phyloP scores from a whole-genome alignment of 1,140 invertebrate genomes.

The Dendroctonus ponderosae region DNA sequence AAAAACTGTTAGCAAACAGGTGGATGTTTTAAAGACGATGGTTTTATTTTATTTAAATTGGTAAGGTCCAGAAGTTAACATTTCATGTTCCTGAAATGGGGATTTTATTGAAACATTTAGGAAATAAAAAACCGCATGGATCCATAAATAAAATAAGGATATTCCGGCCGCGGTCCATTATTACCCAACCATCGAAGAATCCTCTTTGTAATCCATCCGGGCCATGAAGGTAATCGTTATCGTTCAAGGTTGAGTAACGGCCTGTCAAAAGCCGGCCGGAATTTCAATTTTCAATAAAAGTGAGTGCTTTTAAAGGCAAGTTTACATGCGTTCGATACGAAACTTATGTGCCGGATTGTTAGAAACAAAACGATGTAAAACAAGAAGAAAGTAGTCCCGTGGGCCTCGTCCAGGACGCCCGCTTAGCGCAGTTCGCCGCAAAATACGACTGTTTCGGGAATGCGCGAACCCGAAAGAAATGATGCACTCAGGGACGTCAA shows the following conservation, averaged over 20 bases:
- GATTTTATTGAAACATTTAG: too few species aligned
- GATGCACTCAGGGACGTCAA: constrained; percentile 52
- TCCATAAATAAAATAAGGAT: too few species aligned
- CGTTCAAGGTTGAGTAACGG: constrained; percentile 48
- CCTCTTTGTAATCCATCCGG: constrained; percentile 16
- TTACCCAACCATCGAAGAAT: background rate
- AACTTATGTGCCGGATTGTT: constrained; percentile 52
- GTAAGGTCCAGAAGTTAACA: too few species aligned
- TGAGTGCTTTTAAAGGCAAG: constrained; percentile 43
- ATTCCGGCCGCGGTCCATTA: too few species aligned
- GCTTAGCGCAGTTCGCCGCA: constrained; percentile 35
- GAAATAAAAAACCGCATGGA: too few species aligned
- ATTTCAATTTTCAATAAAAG: constrained; percentile 51
- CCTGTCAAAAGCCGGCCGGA: constrained; percentile 47
- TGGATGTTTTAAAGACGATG: too few species aligned
- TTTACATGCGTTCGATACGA: constrained; percentile 41
- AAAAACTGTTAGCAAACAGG: too few species aligned
- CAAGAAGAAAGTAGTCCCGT: constrained; percentile 49
- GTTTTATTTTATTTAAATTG: too few species aligned
- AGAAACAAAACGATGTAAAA: constrained; percentile 55
- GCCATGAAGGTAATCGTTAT: constrained; percentile 44
- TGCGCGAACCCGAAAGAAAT: constrained; percentile 45
- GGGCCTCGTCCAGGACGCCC: constrained; percentile 42
- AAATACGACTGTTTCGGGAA: constrained; percentile 52
- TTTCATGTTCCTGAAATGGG: too few species aligned